phyloP scores from a whole-genome alignment of 2,888 invertebrate genomes.

The Pollenia labialis region DNA sequence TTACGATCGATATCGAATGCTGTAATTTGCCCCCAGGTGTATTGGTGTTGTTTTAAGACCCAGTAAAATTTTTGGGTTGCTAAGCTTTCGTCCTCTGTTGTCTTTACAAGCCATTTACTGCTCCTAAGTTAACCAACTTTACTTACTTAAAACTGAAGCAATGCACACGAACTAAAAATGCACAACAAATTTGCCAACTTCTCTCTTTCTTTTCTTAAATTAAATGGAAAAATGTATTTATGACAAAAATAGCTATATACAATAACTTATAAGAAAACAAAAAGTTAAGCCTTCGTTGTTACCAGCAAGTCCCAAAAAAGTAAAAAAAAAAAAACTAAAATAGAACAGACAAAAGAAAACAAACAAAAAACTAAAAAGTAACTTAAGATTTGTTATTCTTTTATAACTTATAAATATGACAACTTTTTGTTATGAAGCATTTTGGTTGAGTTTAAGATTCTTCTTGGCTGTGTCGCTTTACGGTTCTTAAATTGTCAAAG shows the following conservation, averaged over 20 bases:
- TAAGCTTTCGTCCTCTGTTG: too few species aligned
- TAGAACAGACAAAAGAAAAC: neutral
- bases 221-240: constrained; percentile 33
- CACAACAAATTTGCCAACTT: constrained; percentile 3
- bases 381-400: constrained; percentile 14
- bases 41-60: too few species aligned
- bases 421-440: constrained; percentile 14
- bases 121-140: neutral
- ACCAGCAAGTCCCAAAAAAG: neutral
- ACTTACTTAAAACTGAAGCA: neutral
- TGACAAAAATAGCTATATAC: constrained; percentile 26
- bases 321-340: neutral
- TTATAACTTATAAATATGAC: constrained; percentile 32
- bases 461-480: constrained; percentile 36
- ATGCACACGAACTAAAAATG: neutral
- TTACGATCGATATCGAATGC: too few species aligned
- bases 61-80: too few species aligned
- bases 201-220: constrained; percentile 28
- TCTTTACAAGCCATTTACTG: too few species aligned
- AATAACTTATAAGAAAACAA: neutral
- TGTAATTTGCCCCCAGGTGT: too few species aligned
- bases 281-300: constrained; percentile 51
- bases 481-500: constrained; percentile 56
- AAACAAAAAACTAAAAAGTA: constrained; percentile 26
- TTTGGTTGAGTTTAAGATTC: neutral